A percentile compares a stretch with the other conserved stretches of the same genome.
phyloP scores from a whole-genome alignment of 2,888 invertebrate species.

The Latrodectus elegans region DNA sequence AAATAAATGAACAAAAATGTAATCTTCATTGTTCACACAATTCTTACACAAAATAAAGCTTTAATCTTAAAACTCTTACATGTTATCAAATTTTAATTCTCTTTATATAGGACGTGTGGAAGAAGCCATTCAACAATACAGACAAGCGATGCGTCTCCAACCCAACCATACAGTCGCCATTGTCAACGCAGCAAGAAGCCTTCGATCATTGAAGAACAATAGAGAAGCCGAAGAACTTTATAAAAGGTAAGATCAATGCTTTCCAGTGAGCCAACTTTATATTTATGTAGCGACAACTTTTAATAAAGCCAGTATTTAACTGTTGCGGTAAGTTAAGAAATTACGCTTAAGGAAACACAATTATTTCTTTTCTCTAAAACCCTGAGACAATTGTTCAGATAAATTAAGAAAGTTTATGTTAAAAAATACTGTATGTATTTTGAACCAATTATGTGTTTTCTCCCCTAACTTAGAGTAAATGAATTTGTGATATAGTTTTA shows the following conservation, averaged over 20 bases:
- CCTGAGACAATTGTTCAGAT: no score
- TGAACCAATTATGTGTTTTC: no score
- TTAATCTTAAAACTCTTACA: not conserved
- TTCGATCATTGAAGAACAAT: constrained; percentile 66
- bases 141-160: constrained; percentile 81
- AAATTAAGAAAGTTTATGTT: no score
- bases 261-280: not conserved
- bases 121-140: constrained; percentile 79
- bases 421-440: no score
- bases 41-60: not conserved
- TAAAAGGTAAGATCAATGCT: constrained; percentile 61
- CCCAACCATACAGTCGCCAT: constrained; percentile 85
- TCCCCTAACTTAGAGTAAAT: no score
- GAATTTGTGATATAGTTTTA: no score
- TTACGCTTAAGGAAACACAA: no score
- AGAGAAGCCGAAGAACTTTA: constrained; percentile 70
- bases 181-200: constrained; percentile 79
- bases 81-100: not conserved
- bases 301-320: no score
- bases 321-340: no score
- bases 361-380: no score
- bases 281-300: no score
- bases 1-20: not conserved
- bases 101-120: constrained; percentile 78
- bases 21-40: not conserved